Base-by-base conservation (phyloP, 1,140 invertebrate species). In the Drosophila ogumai region DNA sequence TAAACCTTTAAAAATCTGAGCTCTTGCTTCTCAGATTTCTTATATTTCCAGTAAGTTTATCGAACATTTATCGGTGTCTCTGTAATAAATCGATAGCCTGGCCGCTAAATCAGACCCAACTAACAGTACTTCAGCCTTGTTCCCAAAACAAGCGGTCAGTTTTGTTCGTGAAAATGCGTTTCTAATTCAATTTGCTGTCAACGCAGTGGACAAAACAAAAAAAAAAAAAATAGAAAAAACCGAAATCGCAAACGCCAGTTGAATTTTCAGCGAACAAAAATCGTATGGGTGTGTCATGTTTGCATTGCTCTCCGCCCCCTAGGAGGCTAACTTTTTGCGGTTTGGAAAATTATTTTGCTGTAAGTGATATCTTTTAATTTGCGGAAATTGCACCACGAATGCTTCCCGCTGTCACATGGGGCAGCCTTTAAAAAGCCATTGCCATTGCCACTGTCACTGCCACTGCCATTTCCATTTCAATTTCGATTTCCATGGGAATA, bases 291-390 rank as follows among this genome's bases (percentile, higher is more conserved):
- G 76, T 77, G 64, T 43, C 75, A 82, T 68, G 58, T 65, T 19
- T 50, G 61, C 52, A n/a, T 25, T 41, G 57, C 46, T 52, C 15
- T 10, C 47, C 47, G 13, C 46, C 66, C 66, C 28, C 22, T 46
- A 4, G 15, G 28, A 57, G 69, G 54, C 58, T 31, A 72, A 75
- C 75, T 73, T 73, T 87, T 79, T 86, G 84, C 44, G 72, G 81
- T 80, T 78, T 66, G 31, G 38, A 40, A 84, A 88, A 77, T 87
- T 82, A 80, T 88, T 80, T 84, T 28, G 49, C 80, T 88, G 81
- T 84, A 90, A 88, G 61, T 84, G 80, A 88, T 88, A 90, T 90
- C 84, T 90, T 84, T 87, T 81, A 88, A 88, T 86, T 86, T 87
- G 68, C 75, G 82, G 75, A 87, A 75, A 86, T 74, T 75, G 68